Conservation (phyloP, 1,140 invertebrate species). For the Calycopis cecrops region DNA sequence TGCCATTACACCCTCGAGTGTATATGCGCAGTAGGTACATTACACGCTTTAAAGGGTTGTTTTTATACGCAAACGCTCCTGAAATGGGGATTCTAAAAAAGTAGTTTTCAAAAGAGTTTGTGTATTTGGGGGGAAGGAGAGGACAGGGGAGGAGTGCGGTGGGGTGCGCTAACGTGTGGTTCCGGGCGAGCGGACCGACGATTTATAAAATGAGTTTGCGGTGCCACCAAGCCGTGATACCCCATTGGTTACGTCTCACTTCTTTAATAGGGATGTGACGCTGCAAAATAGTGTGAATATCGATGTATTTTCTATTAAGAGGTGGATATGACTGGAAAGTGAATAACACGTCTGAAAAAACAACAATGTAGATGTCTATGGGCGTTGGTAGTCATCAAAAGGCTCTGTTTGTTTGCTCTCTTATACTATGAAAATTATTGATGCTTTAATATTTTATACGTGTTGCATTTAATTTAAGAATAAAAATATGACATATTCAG, state of each 20-base stretch:
- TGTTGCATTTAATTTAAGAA: too few species aligned
- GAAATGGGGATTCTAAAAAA: constrained; percentile 1
- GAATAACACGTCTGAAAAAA: too few species aligned
- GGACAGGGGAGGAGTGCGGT: constrained; percentile 11
- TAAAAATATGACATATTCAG: too few species aligned
- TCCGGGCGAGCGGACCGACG: constrained; percentile 60
- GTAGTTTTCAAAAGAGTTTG: constrained; percentile 30
- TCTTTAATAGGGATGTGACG: constrained; percentile 50
- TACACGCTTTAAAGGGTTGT: neutral
- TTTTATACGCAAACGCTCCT: neutral
- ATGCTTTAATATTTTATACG: too few species aligned
- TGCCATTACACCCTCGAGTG: too few species aligned
- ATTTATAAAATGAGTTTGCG: constrained; percentile 75
- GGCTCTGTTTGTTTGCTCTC: too few species aligned
- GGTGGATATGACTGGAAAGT: too few species aligned
- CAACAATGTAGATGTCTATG: too few species aligned
- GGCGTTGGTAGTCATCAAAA: too few species aligned
- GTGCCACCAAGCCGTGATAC: constrained; percentile 69
- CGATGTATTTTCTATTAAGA: too few species aligned
- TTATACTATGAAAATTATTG: too few species aligned
- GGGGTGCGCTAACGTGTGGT: constrained; percentile 64
- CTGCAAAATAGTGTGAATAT: neutral
- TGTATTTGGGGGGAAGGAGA: constrained; percentile 32
- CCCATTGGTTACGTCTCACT: constrained; percentile 73
- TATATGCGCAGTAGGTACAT: too few species aligned